Conservation (phyloP, 2,888 invertebrate genomes). For the Drosophila neonasuta region DNA sequence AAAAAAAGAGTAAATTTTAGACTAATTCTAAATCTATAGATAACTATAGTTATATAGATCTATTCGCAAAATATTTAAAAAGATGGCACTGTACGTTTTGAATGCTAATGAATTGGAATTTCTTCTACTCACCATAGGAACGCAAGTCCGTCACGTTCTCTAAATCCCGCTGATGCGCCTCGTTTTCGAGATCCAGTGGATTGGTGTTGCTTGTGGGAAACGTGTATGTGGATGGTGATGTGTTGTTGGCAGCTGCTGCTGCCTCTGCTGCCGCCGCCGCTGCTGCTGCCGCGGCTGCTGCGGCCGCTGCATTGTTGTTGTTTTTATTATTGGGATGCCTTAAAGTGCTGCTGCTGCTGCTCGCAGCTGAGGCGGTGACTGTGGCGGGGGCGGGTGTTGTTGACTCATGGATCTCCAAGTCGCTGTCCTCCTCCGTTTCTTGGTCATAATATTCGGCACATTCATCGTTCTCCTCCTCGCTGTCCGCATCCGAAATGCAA, state of each 20-base stretch:
- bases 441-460: conserved; percentile 48
- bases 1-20: too few species aligned
- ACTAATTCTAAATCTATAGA: too few species aligned
- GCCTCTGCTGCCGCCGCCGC: conserved; percentile 50
- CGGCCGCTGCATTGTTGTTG: conserved; percentile 33
- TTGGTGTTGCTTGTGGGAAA: conserved; percentile 55
- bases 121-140: conserved; percentile 64
- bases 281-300: conserved; percentile 46
- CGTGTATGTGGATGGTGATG: conserved; percentile 34
- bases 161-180: conserved; percentile 62
- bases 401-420: conserved; percentile 37
- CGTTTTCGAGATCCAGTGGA: conserved; percentile 62
- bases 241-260: conserved; percentile 26
- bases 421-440: conserved; percentile 76
- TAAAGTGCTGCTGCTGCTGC: conserved; percentile 32
- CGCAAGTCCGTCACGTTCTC: conserved; percentile 65
- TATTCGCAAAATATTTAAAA: too few species aligned
- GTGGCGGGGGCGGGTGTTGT: conserved; percentile 18
- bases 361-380: not conserved
- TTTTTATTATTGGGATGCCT: conserved; percentile 22
- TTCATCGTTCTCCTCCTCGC: conserved; percentile 50
- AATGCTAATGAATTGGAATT: not conserved
- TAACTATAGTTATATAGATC: too few species aligned
- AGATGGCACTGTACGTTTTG: not conserved
- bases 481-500: conserved; percentile 67